These are phyloP conservation scores for Gymnoscelis rufifasciata DNA, from an alignment of 2,888 invertebrate species.

Conservation along the genomic window DNA sequence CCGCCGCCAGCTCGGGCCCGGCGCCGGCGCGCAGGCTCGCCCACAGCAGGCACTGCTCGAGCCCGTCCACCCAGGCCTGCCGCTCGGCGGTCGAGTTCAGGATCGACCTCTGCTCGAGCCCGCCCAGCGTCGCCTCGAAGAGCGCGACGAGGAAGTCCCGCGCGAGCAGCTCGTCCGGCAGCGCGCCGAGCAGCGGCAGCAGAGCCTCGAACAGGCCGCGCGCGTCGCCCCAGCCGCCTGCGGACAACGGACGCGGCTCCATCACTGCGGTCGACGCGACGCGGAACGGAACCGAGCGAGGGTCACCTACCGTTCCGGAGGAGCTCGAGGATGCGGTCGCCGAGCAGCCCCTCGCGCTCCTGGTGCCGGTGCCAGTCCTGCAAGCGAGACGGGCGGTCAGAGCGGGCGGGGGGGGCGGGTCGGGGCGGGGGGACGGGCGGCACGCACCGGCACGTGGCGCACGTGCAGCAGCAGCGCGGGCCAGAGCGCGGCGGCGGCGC, in stretches of 20 bases:
- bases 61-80: conserved; percentile 82
- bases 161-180: conserved; percentile 76
- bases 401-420: conserved; percentile 86
- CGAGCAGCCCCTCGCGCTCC: conserved; percentile 85
- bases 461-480: conserved; percentile 77
- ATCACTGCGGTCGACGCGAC: too few species aligned
- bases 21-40: conserved; percentile 32
- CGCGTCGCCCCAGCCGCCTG: conserved; percentile 88
- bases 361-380: conserved; percentile 85
- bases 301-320: conserved; percentile 51
- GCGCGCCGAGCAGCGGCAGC: conserved; percentile 85
- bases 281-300: too few species aligned
- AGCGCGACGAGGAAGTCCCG: conserved; percentile 81
- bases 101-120: conserved; percentile 81
- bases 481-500: conserved; percentile 83
- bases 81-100: conserved; percentile 83
- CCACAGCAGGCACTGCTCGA: conserved; percentile 84
- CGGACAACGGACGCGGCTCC: background rate
- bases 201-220: conserved; percentile 85
- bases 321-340: conserved; percentile 50
- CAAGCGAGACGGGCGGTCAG: conserved; percentile 28
- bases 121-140: conserved; percentile 83
- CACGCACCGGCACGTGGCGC: conserved; percentile 24
- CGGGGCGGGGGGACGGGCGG: conserved; percentile 30
- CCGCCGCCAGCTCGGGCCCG: conserved; percentile 37